Conservation (phyloP, 2,113 vertebrate genomes). For the Arenaria interpres region DNA sequence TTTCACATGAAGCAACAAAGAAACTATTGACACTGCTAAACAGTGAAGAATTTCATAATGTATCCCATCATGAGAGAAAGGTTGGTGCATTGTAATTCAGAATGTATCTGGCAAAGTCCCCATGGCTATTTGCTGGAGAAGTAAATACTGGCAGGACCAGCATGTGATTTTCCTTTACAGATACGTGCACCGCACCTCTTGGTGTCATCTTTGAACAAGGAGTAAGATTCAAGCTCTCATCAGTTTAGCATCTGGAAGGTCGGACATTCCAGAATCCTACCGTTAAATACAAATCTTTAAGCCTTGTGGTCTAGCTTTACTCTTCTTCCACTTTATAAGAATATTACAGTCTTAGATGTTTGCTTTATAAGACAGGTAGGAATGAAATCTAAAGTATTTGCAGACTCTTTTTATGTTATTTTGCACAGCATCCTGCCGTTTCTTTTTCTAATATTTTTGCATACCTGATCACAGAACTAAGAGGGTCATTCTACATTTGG, state of each 20-base stretch:
- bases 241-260: not conserved
- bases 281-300: not conserved
- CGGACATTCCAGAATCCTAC: not conserved
- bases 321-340: not conserved
- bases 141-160: not conserved
- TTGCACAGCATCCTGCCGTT: not conserved
- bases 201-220: not conserved
- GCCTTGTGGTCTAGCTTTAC: not conserved
- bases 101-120: not conserved
- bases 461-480: not conserved
- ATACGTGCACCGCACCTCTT: not conserved
- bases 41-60: not conserved
- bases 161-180: not conserved
- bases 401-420: not conserved
- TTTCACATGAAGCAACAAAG: conserved; percentile 30
- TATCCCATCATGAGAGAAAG: not conserved
- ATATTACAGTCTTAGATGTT: not conserved
- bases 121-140: not conserved
- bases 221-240: not conserved
- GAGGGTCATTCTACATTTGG: not conserved
- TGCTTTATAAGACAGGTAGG: not conserved
- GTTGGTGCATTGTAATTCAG: not conserved
- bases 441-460: not conserved
- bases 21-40: not conserved
- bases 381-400: not conserved